Evolutionary conservation across 2,888 invertebrate genomes (phyloP), one percentile per base, ranked within the genome.

Genomic region (Pyrrhia umbra): DNA sequence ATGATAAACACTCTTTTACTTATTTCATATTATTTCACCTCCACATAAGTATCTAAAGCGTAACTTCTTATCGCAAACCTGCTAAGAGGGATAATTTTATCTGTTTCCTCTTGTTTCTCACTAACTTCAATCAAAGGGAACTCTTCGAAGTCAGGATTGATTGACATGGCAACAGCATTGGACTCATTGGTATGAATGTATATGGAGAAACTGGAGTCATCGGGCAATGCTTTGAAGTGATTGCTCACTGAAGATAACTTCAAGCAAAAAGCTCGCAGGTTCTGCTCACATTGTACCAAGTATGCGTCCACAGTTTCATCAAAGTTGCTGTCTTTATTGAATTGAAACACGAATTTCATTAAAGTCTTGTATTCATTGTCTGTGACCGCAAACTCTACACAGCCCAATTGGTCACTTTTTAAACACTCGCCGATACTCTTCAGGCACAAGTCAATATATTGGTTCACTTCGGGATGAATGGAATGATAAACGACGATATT

Each of bases 381-480:
- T 9, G 92, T 90, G 34, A 96, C 88, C 1, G 93, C 91, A 77
- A 96, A 95, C 75, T 95, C 95, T 1, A 97, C 81, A 37, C 94
- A 90, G 75, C 88, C 92, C 20, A 96, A 78, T 62, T 95, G 92
- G 6, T 91, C 93, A 59, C 82, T 90, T 81, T 94, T 95, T 15
- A 95, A 81, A 80, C 96, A 95, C 79, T 93, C 95, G 52, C 85
- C 86, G 2, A 95, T 88, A 56, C 91, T 93, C 87, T 94, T 95
- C 52, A 96, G 82, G 66, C 95, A 94, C 61, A 96, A 89, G 59
- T 93, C 92, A 34, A 97, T 94, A 80, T 97, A 97, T 50, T 95
- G 92, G 72, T 96, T 96, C 0, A 97, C 90, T 81, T 96, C 96
- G 30, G 97, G 97, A 86, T 97, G 96, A 39, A 95, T 91, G 21